Conservation (phyloP, 2,888 invertebrate genomes). For the Cyrtodaria siliqua region DNA sequence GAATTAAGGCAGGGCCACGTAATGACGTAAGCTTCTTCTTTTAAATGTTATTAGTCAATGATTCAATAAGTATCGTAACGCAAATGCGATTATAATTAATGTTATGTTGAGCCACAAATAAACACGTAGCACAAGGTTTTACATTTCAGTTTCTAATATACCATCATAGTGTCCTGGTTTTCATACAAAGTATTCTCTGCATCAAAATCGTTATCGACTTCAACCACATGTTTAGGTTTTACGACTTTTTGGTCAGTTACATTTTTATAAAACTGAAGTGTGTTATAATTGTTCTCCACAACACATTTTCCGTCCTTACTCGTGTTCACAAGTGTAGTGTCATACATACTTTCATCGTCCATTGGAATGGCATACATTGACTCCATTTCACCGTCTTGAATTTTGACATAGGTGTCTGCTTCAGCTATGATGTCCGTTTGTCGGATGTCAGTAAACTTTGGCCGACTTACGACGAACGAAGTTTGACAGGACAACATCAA, state of each 20-base stretch:
- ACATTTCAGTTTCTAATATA: too few relatives aligned
- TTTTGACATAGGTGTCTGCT: conserved; percentile 41
- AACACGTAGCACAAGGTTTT: too few relatives aligned
- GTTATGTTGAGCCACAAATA: too few relatives aligned
- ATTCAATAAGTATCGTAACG: too few relatives aligned
- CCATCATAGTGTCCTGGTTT: conserved; percentile 26
- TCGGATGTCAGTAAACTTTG: conserved; percentile 43
- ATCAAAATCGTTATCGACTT: too few relatives aligned
- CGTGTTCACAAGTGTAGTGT: conserved; percentile 8
- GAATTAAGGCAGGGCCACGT: too few relatives aligned
- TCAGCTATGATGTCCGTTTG: conserved; percentile 1
- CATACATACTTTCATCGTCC: conserved; percentile 17
- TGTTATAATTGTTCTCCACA: too few relatives aligned
- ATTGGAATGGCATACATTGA: conserved; percentile 28
- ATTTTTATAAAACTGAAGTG: too few relatives aligned
- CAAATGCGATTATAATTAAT: too few relatives aligned
- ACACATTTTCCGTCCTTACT: background rate
- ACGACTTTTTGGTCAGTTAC: background rate
- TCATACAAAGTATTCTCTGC: conserved; percentile 15
- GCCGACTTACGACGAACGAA: conserved; percentile 26
- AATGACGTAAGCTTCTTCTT: too few relatives aligned
- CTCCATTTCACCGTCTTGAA: conserved; percentile 14
- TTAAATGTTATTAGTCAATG: too few relatives aligned
- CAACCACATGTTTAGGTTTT: too few relatives aligned
- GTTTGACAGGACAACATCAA: conserved; percentile 14